Base-by-base conservation (phyloP, 2,888 invertebrate species). In the Myopa testacea region DNA sequence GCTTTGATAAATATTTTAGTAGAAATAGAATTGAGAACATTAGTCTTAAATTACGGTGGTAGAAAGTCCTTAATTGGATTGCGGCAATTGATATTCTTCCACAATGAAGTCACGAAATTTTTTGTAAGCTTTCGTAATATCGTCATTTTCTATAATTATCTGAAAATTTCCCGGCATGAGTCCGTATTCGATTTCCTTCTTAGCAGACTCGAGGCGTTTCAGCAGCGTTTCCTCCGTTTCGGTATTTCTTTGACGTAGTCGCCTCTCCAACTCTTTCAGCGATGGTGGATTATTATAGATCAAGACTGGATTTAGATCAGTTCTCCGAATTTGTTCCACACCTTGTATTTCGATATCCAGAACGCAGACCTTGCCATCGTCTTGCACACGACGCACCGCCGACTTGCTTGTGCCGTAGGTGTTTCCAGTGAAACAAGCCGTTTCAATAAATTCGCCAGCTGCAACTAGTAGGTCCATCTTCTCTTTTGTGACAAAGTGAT, bases 291-390 rank as follows among this genome's bases (percentile, higher is more conserved):
- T 95, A 55, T 99, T 92, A 88, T 98, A 98, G 37, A 99, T 93
- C 81, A 94, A 93, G 84, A 95, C 90, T 0, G 98, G 96, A 87
- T 96, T 92, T 12, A 98, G 90, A 85, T 95, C 93, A 37, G 95
- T 94, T 77, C 92, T 91, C 86, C 95, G 96, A 14, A 99, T 93
- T 88, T 93, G 95, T 84, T 95, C 95, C 0, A 98, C 98, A 34
- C 98, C 99, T 90, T 98, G 96, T 75, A 96, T 93, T 84, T 99
- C 98, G 82, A 99, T 96, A 87, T 99, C 99, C 82, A 99, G 90
- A 2, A 99, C 93, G 87, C 98, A 98, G 63, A 98, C 93, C 87
- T 95, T 95, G 4, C 98, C 98, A 19, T 93, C 91, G 19, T 91
- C 90, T 79, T 93, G 93, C 0, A 99, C 95, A 80, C 93, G 93